These are phyloP conservation scores for Numenius phaeopus DNA, from an alignment of 2,797 vertebrate genomes.

Conservation along the genomic window DNA sequence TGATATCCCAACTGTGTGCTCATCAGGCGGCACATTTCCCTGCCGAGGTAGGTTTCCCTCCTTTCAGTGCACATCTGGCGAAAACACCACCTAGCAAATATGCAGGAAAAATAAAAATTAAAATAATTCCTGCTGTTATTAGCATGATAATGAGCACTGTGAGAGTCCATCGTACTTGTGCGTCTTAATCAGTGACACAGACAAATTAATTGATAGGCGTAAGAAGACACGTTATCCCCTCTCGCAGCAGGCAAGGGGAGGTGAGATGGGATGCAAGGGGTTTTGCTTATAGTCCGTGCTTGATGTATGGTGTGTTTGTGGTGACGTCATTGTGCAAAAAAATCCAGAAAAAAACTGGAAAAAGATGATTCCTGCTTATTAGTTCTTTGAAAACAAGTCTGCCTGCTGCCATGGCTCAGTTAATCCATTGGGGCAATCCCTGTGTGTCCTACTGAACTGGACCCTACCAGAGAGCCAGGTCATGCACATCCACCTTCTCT, in stretches of 20 bases:
- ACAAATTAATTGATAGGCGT: neutral
- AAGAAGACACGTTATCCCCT: neutral
- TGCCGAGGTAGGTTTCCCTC: neutral
- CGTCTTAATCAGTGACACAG: neutral
- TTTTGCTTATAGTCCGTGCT: neutral
- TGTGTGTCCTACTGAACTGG: neutral
- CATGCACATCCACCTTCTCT: neutral
- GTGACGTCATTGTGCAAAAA: neutral
- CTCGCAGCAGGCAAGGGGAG: accelerated
- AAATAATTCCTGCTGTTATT: neutral
- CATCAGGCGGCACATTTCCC: neutral
- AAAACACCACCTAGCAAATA: neutral
- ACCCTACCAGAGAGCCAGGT: accelerated
- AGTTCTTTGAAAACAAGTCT: neutral
- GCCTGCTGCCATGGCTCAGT: neutral
- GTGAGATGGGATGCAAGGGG: accelerated
- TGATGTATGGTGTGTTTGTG: neutral
- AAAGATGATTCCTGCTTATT: neutral
- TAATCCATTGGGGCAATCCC: accelerated
- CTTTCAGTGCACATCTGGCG: neutral
- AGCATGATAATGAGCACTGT: neutral
- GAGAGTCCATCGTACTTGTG: neutral
- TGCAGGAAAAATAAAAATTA: neutral
- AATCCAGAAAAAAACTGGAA: neutral
- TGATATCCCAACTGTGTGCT: neutral